These are phyloP conservation scores for Hephaestus fuliginosus DNA, from an alignment of 2,797 vertebrate genomes.

Conservation along the genomic window DNA sequence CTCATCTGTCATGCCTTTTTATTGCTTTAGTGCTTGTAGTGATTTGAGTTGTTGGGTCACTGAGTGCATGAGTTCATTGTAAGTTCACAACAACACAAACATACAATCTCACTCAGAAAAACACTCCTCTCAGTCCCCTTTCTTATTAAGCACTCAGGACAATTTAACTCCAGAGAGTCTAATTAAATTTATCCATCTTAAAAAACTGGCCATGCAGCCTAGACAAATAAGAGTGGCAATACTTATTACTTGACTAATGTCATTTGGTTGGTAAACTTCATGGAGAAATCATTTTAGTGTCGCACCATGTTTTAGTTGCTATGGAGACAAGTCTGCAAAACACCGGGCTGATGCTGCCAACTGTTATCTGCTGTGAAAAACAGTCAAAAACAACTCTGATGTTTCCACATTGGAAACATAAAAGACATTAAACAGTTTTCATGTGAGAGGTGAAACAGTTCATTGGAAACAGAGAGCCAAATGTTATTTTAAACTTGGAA, in stretches of 20 bases:
- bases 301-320: slow-evolving; percentile 62
- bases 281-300: slow-evolving; percentile 36
- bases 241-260: slow-evolving; percentile 40
- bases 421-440: slow-evolving; percentile 7
- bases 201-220: slow-evolving; percentile 21
- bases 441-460: neutral
- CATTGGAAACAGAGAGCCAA: neutral
- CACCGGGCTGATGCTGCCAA: slow-evolving; percentile 17
- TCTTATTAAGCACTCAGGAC: slow-evolving; percentile 33
- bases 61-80: slow-evolving; percentile 20
- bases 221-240: slow-evolving; percentile 7
- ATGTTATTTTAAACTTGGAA: slow-evolving; percentile 33
- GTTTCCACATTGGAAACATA: slow-evolving; percentile 18
- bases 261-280: slow-evolving; percentile 52
- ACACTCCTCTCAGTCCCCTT: slow-evolving; percentile 4
- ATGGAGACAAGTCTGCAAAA: slow-evolving; percentile 61
- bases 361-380: slow-evolving; percentile 34
- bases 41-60: slow-evolving; percentile 5
- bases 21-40: slow-evolving; percentile 4
- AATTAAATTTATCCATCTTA: slow-evolving; percentile 35
- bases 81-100: slow-evolving; percentile 26
- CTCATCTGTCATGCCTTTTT: slow-evolving; percentile 23
- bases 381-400: neutral
- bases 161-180: slow-evolving; percentile 8
- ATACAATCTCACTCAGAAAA: slow-evolving; percentile 10